A percentile compares a stretch with the other conserved stretches of the same genome.
Evolutionary conservation across 2,888 invertebrate species (phyloP).

Genomic region (Volucella bombylans): DNA sequence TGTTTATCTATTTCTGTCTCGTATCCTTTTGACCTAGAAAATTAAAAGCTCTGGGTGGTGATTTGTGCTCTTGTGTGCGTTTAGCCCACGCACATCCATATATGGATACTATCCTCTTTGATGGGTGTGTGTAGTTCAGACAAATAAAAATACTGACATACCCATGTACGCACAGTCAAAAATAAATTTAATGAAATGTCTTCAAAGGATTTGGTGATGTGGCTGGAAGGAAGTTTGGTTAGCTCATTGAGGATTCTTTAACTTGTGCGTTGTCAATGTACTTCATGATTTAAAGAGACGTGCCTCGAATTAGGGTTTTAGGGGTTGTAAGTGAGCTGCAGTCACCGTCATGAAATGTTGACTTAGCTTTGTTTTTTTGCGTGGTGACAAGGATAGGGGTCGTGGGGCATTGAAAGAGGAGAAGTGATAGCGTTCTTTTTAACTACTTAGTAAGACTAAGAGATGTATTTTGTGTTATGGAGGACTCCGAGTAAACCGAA

Average conservation of each 20-base stretch:
- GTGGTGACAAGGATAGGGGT: no score
- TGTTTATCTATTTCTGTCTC: conserved; percentile 70
- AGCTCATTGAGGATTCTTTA: conserved; percentile 30
- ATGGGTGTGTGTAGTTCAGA: conserved; percentile 18
- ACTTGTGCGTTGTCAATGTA: conserved; percentile 19
- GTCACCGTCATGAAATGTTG: no score
- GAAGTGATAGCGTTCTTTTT: no score
- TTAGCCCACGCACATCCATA: background rate
- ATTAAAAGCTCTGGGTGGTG: conserved; percentile 61
- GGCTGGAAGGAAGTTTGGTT: background rate
- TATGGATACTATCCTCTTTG: background rate
- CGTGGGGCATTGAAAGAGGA: no score
- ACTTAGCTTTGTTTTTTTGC: no score
- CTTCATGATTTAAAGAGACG: conserved; percentile 14
- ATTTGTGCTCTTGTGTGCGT: conserved; percentile 11
- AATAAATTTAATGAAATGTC: conserved; percentile 48
- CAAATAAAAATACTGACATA: background rate
- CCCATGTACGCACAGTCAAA: conserved; percentile 9
- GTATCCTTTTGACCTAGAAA: conserved; percentile 73
- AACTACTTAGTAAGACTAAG: no score
- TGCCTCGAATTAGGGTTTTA: conserved; percentile 5
- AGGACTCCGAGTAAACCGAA: no score
- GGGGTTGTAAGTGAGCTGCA: no score
- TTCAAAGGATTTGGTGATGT: background rate
- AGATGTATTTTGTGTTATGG: no score